Evolutionary conservation across 2,113 vertebrate genomes (phyloP).

Genomic region (Tonatia bakeri): DNA sequence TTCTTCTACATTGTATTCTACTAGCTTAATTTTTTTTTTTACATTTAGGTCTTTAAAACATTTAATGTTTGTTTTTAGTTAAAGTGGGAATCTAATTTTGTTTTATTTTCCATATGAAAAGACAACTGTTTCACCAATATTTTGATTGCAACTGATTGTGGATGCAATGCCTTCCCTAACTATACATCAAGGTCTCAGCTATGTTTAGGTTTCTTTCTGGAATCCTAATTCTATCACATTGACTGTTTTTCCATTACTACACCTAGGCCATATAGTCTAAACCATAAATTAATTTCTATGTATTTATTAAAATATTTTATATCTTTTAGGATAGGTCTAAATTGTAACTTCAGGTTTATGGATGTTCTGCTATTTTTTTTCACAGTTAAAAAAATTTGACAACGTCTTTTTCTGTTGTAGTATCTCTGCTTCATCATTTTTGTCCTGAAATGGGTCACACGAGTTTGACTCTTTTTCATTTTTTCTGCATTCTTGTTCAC

Average conservation of each 20-base stretch:
- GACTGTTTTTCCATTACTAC: background rate
- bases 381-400: background rate
- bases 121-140: background rate
- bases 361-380: background rate
- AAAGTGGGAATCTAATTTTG: background rate
- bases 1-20: background rate
- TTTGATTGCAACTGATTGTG: background rate
- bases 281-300: background rate
- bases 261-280: background rate
- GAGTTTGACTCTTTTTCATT: background rate
- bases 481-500: background rate
- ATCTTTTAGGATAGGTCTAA: background rate
- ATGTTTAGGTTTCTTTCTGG: background rate
- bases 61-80: background rate
- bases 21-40: background rate
- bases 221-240: background rate
- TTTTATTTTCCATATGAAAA: slow-evolving; percentile 3
- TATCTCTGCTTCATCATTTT: background rate
- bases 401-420: background rate
- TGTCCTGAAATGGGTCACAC: background rate
- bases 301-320: background rate
- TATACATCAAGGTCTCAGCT: background rate
- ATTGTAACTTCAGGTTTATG: background rate
- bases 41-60: background rate
- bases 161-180: background rate